Evolutionary conservation across 2,888 invertebrate genomes (phyloP), one percentile per base, ranked within the genome.

Genomic region (Mythimna lalbum): DNA sequence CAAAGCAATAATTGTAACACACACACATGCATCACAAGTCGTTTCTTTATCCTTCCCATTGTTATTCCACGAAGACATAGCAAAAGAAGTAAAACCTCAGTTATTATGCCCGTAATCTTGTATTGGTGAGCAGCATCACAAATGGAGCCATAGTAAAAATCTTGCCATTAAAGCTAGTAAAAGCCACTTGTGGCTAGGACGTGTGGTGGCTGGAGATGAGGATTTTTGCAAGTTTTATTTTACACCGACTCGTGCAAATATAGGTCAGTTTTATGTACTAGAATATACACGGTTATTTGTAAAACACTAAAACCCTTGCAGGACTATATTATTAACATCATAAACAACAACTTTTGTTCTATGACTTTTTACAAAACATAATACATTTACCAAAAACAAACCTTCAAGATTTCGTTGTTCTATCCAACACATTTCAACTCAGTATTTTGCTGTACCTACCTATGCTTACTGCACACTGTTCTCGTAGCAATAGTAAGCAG

Each of bases 91-190:
- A 33, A n/a, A 49, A 39, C 19, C 33, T 50, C 23, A 10, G 63
- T 73, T 81, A 77, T 81, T 33, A 71, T 55, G 33, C 72, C 64
- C 61, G 49, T 77, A 52, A 77, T 81, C 57, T 47, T 21, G n/a
- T 50, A 50, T 43, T 55, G 66, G 64, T 81, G 69, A 67, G 33
- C 61, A 73, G 82, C 66, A 67, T 80, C 31, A 4, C 53, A 81
- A 80, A 39, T 60, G 36, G 63, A 17, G 10, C 43, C 52, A 14
- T 57, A 60, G 63, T 69, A 65, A 69, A 73, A 69, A 69, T 76
- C 31, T 61, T 7, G 43, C 53, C 39, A n/a, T 69, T 60, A 60
- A 66, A 49, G 68, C 50, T 43, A 39, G 69, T 36, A 69, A 65
- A 65, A 69, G 39, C 76, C 69, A 75, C 76, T 77, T 80, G 76